A percentile compares a stretch with the other conserved stretches of the same genome.
phyloP scores from a whole-genome alignment of 2,888 invertebrate species.

The Tenthredo scrophulariae region DNA sequence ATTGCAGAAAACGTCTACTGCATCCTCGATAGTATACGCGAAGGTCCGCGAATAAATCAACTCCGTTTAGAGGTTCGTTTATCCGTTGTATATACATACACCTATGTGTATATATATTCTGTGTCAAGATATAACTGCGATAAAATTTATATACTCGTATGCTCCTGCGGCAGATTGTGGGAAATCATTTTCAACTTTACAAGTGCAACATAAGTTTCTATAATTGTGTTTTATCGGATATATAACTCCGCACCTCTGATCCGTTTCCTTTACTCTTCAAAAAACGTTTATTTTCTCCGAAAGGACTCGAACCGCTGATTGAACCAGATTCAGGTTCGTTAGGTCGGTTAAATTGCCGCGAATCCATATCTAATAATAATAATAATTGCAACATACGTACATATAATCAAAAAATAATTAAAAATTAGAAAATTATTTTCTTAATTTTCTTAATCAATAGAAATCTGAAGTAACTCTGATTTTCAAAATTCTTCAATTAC shows the following conservation, averaged over 20 bases:
- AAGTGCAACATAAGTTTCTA: slow-evolving; percentile 57
- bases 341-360: background rate
- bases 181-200: background rate
- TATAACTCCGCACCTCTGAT: slow-evolving; percentile 28
- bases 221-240: slow-evolving; percentile 77
- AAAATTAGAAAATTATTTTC: too few relatives aligned
- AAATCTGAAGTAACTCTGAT: too few relatives aligned
- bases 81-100: background rate
- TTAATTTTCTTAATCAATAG: too few relatives aligned
- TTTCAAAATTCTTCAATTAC: too few relatives aligned
- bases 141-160: background rate
- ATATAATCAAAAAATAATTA: too few relatives aligned
- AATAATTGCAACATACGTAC: background rate
- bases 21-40: background rate
- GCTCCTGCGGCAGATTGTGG: background rate
- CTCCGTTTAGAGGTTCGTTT: background rate
- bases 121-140: background rate
- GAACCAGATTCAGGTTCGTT: slow-evolving; percentile 15
- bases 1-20: background rate
- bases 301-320: background rate
- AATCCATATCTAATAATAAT: background rate
- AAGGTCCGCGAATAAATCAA: slow-evolving; percentile 11
- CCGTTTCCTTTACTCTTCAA: background rate
- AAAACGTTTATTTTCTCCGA: background rate
- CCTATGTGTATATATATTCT: background rate